Evolutionary conservation across 1,140 invertebrate species (phyloP).

Genomic region (Archegozetes longisetosus): DNA sequence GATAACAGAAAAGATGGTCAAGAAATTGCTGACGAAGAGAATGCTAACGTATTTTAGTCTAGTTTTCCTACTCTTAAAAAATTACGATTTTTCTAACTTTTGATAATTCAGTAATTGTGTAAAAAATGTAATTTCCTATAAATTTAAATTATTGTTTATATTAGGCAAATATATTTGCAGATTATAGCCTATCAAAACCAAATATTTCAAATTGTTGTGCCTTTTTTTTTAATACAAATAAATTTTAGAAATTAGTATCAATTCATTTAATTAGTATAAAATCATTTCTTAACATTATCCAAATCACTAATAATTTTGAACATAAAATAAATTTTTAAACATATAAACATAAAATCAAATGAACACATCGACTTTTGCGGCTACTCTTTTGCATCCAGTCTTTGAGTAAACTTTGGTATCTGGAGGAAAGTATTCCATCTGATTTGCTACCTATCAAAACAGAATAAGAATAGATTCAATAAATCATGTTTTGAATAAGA

Average conservation of each 20-base stretch:
- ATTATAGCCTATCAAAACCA: neutral
- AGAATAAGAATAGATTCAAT: neutral
- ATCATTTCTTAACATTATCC: neutral
- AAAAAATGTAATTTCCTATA: neutral
- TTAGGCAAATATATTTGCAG: no score
- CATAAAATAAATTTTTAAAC: neutral
- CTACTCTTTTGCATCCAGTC: conserved; percentile 37
- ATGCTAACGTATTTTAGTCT: no score
- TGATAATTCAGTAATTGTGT: neutral
- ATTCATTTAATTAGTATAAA: no score
- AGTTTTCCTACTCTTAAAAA: no score
- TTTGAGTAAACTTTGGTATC: conserved; percentile 32
- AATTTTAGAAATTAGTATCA: no score
- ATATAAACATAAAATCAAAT: conserved; percentile 2
- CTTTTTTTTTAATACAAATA: neutral
- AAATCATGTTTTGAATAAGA: no score
- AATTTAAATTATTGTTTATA: neutral
- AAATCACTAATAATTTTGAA: neutral
- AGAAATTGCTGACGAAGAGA: neutral
- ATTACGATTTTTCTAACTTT: neutral
- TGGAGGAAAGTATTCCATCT: conserved; percentile 32
- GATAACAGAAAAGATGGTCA: neutral
- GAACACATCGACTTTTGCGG: conserved; percentile 30
- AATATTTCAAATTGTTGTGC: neutral
- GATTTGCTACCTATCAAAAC: conserved; percentile 22